Evolutionary conservation across 2,797 vertebrate species (phyloP).

Genomic region (Myripristis murdjan): DNA sequence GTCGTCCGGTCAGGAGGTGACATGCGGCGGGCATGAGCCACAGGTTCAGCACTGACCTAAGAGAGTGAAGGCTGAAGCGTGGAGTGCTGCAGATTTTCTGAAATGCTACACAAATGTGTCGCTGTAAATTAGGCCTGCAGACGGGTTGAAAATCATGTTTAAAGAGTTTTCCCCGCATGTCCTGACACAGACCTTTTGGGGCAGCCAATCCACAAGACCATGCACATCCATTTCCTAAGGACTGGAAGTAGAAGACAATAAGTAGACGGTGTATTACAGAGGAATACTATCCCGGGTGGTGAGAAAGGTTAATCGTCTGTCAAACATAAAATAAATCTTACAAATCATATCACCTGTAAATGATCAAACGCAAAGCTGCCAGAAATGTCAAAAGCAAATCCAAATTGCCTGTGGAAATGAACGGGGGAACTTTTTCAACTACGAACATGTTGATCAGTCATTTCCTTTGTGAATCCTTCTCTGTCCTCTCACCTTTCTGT

Average conservation of each 20-base stretch:
- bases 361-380: background rate
- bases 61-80: no score
- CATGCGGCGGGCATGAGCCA: no score
- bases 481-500: background rate
- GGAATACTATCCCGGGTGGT: background rate
- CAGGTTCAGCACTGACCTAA: no score
- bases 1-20: no score
- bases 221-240: background rate
- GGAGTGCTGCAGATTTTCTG: no score
- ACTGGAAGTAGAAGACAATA: background rate
- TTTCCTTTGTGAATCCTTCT: background rate
- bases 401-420: constrained; percentile 14
- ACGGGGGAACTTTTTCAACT: background rate
- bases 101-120: no score
- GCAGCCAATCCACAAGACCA: background rate
- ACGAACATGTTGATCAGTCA: background rate
- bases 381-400: background rate
- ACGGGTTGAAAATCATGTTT: constrained; percentile 4
- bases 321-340: background rate
- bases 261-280: no score
- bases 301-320: background rate
- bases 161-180: constrained; percentile 15
- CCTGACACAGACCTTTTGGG: constrained; percentile 21
- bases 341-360: background rate
- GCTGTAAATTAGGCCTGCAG: no score